Percentiles rank a stretch among this genome's conserved stretches.
These are phyloP conservation scores for Philonicus albiceps DNA, from an alignment of 2,888 invertebrate genomes.

Conservation along the genomic window DNA sequence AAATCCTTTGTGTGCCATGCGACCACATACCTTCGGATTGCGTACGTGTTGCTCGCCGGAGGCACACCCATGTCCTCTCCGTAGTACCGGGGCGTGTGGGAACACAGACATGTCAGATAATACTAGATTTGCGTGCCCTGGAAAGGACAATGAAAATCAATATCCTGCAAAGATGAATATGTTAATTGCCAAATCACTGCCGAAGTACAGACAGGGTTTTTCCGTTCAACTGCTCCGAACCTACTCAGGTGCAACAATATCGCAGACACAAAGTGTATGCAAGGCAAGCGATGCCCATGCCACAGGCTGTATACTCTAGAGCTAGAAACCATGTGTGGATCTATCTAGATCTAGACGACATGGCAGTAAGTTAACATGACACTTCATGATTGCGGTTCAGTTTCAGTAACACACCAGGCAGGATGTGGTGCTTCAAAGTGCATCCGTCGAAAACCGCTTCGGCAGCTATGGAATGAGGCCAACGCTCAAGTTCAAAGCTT, in stretches of 20 bases:
- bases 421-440: background rate
- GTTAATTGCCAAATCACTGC: background rate
- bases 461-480: background rate
- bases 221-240: background rate
- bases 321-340: background rate
- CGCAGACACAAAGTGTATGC: background rate
- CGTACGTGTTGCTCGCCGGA: background rate
- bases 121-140: background rate
- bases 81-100: background rate
- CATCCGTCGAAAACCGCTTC: background rate
- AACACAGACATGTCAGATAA: background rate
- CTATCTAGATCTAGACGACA: background rate
- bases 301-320: background rate
- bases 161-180: background rate
- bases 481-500: background rate
- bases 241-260: background rate
- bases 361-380: background rate
- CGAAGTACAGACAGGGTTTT: background rate
- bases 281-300: background rate
- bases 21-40: background rate
- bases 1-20: slow-evolving; percentile 3
- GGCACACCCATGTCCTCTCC: background rate
- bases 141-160: background rate
- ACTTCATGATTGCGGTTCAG: background rate
- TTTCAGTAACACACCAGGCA: background rate